phyloP scores from a whole-genome alignment of 2,888 invertebrate genomes.

The Mechanitis messenoides region DNA sequence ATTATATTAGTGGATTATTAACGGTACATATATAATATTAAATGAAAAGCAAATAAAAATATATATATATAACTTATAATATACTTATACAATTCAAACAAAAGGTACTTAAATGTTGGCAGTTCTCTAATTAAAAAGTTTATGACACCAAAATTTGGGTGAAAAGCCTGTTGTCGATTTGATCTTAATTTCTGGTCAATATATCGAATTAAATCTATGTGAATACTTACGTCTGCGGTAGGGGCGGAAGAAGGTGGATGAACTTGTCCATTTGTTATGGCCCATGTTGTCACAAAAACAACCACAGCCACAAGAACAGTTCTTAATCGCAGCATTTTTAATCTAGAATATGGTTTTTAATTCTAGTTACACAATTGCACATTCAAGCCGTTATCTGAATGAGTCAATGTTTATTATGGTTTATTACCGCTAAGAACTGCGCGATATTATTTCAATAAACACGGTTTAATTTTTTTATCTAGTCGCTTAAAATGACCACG shows the following conservation, averaged over 20 bases:
- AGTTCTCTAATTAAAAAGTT: too few species aligned
- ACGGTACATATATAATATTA: too few species aligned
- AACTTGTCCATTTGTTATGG: conserved; percentile 45
- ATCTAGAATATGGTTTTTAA: conserved; percentile 35
- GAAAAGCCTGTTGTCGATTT: too few species aligned
- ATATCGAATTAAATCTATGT: too few species aligned
- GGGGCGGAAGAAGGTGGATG: conserved; percentile 43
- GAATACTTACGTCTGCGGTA: conserved; percentile 46
- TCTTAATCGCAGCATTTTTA: conserved; percentile 53
- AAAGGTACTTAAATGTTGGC: too few species aligned
- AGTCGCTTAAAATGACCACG: conserved; percentile 9
- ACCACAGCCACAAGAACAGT: conserved; percentile 45
- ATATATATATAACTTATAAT: too few species aligned
- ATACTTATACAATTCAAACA: too few species aligned
- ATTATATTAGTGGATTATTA: too few species aligned
- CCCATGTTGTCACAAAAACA: conserved; percentile 49
- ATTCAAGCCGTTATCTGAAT: conserved; percentile 2
- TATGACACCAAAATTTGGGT: too few species aligned
- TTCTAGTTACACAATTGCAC: too few species aligned
- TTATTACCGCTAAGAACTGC: background rate
- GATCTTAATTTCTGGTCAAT: too few species aligned
- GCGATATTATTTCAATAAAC: background rate
- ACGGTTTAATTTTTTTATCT: background rate
- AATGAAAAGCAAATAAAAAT: too few species aligned
- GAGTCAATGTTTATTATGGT: conserved; percentile 1